Percentiles rank a stretch among this genome's conserved stretches.
Evolutionary conservation across 1,140 invertebrate species (phyloP).

Genomic region (Rhynchophorus ferrugineus): DNA sequence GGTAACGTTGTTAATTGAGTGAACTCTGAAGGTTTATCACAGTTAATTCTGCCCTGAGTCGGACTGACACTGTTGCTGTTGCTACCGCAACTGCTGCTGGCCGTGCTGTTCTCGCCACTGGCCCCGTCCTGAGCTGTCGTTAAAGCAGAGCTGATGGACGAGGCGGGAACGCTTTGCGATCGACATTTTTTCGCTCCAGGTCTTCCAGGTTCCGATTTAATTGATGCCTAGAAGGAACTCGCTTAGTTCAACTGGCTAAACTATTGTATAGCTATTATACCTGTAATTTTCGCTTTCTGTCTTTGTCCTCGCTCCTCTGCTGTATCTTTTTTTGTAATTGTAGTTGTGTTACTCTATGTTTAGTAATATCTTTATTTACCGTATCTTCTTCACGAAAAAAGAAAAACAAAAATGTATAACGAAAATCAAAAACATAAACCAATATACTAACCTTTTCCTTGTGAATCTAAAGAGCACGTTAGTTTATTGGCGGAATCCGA

Average conservation of each 20-base stretch:
- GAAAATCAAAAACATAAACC: neutral
- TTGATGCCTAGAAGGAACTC: constrained; percentile 13
- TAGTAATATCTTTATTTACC: constrained; percentile 34
- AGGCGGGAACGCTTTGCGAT: constrained; percentile 23
- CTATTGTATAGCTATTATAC: constrained; percentile 1
- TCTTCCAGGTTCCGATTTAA: constrained; percentile 23
- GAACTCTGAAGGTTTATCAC: constrained; percentile 41
- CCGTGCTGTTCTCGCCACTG: constrained; percentile 21
- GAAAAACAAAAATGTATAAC: constrained; percentile 2
- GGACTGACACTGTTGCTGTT: constrained; percentile 32
- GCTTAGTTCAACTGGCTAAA: neutral
- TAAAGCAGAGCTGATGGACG: constrained; percentile 2
- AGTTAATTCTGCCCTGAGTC: constrained; percentile 37
- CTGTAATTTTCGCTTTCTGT: constrained; percentile 41
- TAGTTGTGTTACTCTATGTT: constrained; percentile 55
- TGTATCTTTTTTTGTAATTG: constrained; percentile 61
- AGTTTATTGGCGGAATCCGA: constrained; percentile 33
- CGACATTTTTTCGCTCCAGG: constrained; percentile 24
- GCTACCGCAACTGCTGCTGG: constrained; percentile 23
- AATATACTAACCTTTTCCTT: constrained; percentile 29
- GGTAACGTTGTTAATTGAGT: constrained; percentile 39
- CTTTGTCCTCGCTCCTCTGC: constrained; percentile 57
- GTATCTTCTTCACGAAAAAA: constrained; percentile 4
- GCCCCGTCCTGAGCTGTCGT: constrained; percentile 1
- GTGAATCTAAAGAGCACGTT: constrained; percentile 23